Evolutionary conservation across 2,888 invertebrate species (phyloP), one percentile per base, ranked within the genome.

Genomic region (Dasypolia templi): DNA sequence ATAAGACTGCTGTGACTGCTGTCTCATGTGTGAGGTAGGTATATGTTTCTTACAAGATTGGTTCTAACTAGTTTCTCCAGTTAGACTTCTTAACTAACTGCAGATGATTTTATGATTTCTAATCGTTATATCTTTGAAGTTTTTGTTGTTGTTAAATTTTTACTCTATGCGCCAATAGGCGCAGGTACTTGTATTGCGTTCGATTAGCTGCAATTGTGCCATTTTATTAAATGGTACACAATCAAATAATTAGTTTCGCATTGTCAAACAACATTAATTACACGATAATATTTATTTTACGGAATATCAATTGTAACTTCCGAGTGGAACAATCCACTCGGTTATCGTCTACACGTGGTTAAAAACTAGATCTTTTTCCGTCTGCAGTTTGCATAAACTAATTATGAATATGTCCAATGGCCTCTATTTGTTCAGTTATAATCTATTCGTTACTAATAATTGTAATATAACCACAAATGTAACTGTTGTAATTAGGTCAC

Each of bases 341-440:
- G 87, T 92, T 93, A 92, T 92, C 92, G 49, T 68, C 71, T 93
- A 91, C 93, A 92, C 93, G 92, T 90, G 92, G 84, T 78, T 65
- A 79, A 85, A 87, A 92, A 90, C 92, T 92, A 91, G 92, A 90
- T 93, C 88, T 89, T 86, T 90, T 89, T 85, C 83, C 88, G 86
- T 79, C 82, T 87, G 75, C 79, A 85, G 87, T 91, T 90, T 91
- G 88, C 87, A 90, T 88, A 88, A 83, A 89, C 90, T 90, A 90
- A 91, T 91, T 91, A 91, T 77, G 72, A 77, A 88, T 83, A 85
- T 74, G 83, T 86, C 88, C 82, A 83, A 88, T 86, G 84, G 79
- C 83, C 76, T 86, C 68, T 91, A 80, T 91, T 91, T 90, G 89
- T 86, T 86, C 72, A 86, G 75, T 81, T 80, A 79, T 88, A 86